Percentiles rank a stretch among this genome's conserved stretches.
Conservation (phyloP, 2,797 vertebrate species). For the Simalia tracyae region DNA sequence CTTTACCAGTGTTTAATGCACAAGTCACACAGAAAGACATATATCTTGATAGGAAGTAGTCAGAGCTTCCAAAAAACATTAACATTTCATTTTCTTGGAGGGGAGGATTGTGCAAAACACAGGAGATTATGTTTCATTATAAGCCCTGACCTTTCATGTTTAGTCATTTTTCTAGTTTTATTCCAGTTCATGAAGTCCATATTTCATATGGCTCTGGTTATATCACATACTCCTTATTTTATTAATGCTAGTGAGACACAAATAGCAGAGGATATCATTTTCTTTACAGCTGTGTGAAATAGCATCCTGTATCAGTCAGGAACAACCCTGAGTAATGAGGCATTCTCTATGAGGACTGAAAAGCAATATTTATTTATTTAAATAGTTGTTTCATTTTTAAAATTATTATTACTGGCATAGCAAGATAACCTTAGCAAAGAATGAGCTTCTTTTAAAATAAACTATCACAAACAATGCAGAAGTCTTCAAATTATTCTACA, state of each 20-base stretch:
- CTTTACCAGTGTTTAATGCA: slow-evolving; percentile 11
- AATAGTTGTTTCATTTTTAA: slow-evolving; percentile 22
- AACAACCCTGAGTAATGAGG: slow-evolving; percentile 47
- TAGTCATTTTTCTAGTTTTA: slow-evolving; percentile 70
- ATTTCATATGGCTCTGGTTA: slow-evolving; percentile 71
- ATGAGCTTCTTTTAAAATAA: slow-evolving; percentile 31
- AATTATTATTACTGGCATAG: slow-evolving; percentile 17
- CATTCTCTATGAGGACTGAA: slow-evolving; percentile 29
- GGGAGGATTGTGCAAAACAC: slow-evolving; percentile 60
- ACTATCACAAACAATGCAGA: background rate
- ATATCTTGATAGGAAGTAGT: slow-evolving; percentile 65
- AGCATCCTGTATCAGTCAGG: slow-evolving; percentile 59
- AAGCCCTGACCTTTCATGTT: slow-evolving; percentile 71
- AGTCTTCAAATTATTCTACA: slow-evolving; percentile 27
- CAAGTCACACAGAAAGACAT: slow-evolving; percentile 54
- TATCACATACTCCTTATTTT: slow-evolving; percentile 67
- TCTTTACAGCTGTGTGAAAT: slow-evolving; percentile 65
- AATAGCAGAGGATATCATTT: slow-evolving; percentile 63
- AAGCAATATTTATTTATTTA: background rate
- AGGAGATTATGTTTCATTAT: slow-evolving; percentile 73
- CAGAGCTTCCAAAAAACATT: slow-evolving; percentile 66
- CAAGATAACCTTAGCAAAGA: slow-evolving; percentile 20
- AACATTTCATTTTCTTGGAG: slow-evolving; percentile 75
- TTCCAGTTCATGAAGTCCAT: slow-evolving; percentile 67
- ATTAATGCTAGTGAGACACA: slow-evolving; percentile 63